Conservation (phyloP, 1,140 invertebrate genomes). For the Thaumetopoea pityocampa region DNA sequence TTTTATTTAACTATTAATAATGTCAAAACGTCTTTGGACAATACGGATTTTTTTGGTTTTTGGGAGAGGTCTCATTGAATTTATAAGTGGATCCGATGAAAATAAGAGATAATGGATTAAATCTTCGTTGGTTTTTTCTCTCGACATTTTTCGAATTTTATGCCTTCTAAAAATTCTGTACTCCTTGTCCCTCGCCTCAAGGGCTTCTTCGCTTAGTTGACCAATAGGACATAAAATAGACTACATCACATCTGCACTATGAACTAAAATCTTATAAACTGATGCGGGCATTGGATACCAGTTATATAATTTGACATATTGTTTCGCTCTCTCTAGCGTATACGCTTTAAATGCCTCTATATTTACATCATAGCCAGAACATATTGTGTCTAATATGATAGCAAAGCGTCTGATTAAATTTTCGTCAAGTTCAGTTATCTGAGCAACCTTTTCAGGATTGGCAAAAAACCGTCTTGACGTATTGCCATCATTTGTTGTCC, state of each 20-base stretch:
- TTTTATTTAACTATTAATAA: too few relatives aligned
- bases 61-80: too few relatives aligned
- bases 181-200: too few relatives aligned
- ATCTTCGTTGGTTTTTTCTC: too few relatives aligned
- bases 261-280: conserved; percentile 1
- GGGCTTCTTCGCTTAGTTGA: too few relatives aligned
- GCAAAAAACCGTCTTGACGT: conserved; percentile 37
- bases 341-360: neutral
- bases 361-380: conserved; percentile 15
- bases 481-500: conserved; percentile 43
- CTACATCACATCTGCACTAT: conserved; percentile 1
- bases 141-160: too few relatives aligned
- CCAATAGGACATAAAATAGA: too few relatives aligned
- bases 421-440: conserved; percentile 35
- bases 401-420: conserved; percentile 22
- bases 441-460: conserved; percentile 24
- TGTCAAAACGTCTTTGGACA: too few relatives aligned
- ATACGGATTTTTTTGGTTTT: too few relatives aligned
- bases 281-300: neutral
- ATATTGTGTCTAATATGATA: conserved; percentile 32
- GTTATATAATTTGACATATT: neutral
- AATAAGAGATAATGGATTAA: too few relatives aligned
- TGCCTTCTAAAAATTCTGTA: too few relatives aligned
- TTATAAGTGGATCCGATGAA: too few relatives aligned
- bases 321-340: neutral